Percentiles rank a stretch among this genome's conserved stretches.
Evolutionary conservation across 1,140 invertebrate species (phyloP).

Genomic region (Pseudomyrmex dendroicus): DNA sequence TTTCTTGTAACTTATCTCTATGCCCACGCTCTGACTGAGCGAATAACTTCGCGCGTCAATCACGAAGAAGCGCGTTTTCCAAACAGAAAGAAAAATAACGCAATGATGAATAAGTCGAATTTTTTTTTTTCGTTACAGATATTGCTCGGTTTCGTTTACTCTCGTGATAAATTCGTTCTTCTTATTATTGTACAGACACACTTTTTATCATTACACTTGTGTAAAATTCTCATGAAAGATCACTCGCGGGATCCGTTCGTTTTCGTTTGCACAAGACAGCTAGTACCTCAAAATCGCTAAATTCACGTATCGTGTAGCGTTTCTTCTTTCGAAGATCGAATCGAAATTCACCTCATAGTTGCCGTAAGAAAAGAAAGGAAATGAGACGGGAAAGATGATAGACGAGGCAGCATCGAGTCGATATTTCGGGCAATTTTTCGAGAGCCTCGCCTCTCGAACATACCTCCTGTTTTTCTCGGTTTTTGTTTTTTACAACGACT

Average conservation of each 20-base stretch:
- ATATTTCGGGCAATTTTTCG: conserved; percentile 12
- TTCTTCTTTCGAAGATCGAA: conserved; percentile 21
- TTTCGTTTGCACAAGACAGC: neutral
- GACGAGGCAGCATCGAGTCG: conserved; percentile 49
- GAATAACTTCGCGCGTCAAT: neutral
- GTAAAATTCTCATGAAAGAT: conserved; percentile 1
- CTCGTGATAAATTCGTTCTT: no score
- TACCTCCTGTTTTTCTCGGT: neutral
- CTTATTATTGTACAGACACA: no score
- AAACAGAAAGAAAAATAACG: neutral
- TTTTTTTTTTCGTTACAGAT: neutral
- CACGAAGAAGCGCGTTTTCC: no score
- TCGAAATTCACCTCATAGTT: conserved; percentile 30
- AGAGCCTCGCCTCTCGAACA: neutral
- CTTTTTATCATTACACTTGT: no score
- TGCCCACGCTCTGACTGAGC: neutral
- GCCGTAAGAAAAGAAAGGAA: conserved; percentile 34
- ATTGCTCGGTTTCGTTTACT: no score
- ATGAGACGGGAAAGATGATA: conserved; percentile 47
- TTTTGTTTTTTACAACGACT: neutral
- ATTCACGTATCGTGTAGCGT: conserved; percentile 7
- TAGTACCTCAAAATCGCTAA: conserved; percentile 9
- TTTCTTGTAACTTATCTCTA: neutral
- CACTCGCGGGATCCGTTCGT: neutral
- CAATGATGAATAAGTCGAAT: neutral